Evolutionary conservation across 2,113 vertebrate genomes (phyloP).

Genomic region (Phalacrocorax carbo): DNA sequence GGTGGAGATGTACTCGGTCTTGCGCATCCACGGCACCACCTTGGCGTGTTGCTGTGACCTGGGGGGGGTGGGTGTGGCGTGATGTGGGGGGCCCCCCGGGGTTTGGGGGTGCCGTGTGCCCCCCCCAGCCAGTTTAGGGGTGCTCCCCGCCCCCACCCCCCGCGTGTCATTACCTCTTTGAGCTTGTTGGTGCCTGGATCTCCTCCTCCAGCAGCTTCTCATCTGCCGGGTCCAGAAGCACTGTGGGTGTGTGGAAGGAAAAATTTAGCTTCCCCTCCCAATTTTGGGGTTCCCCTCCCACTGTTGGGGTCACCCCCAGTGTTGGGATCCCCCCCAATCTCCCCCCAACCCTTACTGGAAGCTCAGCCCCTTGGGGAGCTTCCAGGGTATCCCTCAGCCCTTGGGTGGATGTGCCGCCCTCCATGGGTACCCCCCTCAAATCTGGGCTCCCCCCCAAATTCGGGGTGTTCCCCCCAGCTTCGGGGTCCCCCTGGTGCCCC

Average conservation of each 20-base stretch:
- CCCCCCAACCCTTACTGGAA: no score
- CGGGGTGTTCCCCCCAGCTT: no score
- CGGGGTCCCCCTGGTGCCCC: background rate
- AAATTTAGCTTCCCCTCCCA: no score
- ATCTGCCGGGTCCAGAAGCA: slow-evolving; percentile 88
- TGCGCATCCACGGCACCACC: slow-evolving; percentile 96
- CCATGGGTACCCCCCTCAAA: no score
- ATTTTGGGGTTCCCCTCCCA: no score
- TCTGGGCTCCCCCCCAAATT: no score
- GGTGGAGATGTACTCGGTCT: slow-evolving; percentile 94
- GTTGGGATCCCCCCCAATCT: no score
- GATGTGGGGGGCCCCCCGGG: background rate
- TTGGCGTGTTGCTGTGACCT: slow-evolving; percentile 91
- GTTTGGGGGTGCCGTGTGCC: background rate
- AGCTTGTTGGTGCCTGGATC: slow-evolving; percentile 91
- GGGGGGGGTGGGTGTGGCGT: background rate
- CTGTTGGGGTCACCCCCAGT: background rate
- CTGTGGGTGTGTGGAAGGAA: slow-evolving; percentile 57
- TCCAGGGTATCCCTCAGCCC: background rate
- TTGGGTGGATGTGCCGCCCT: background rate
- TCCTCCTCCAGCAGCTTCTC: slow-evolving; percentile 94
- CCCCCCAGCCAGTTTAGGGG: background rate
- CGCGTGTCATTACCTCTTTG: slow-evolving; percentile 79
- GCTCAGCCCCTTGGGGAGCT: background rate
- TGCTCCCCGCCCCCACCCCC: no score